Evolutionary conservation across 2,888 invertebrate species (phyloP).

Genomic region (Chaetogeoica ovagalla): DNA sequence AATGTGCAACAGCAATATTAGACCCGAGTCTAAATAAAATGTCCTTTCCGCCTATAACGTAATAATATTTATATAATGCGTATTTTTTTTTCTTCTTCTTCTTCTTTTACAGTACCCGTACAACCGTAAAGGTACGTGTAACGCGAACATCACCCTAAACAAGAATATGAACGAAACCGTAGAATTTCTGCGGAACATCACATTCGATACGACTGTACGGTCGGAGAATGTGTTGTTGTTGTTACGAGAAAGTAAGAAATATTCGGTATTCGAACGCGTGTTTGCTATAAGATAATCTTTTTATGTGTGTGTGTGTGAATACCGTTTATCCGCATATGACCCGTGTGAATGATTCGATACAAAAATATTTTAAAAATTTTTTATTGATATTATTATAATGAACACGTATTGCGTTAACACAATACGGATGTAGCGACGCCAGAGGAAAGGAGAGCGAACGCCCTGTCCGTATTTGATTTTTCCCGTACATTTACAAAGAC

Average conservation of each 20-base stretch:
- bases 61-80: neutral
- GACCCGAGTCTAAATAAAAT: neutral
- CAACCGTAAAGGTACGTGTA: neutral
- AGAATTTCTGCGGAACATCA: neutral
- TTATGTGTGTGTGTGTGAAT: no score
- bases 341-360: no score
- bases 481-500: no score
- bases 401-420: no score
- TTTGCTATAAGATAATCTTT: no score
- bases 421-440: no score
- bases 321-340: no score
- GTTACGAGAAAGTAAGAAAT: constrained; percentile 9
- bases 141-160: neutral
- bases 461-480: no score
- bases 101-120: constrained; percentile 1
- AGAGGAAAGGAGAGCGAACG: no score
- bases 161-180: neutral
- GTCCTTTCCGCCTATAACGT: neutral
- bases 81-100: neutral
- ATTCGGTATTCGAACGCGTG: neutral
- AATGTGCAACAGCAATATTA: no score
- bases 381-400: no score
- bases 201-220: constrained; percentile 10
- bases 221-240: neutral
- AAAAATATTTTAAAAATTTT: no score